phyloP scores from a whole-genome alignment of 1,140 invertebrate species.

The Diplogasteroides magnus region DNA sequence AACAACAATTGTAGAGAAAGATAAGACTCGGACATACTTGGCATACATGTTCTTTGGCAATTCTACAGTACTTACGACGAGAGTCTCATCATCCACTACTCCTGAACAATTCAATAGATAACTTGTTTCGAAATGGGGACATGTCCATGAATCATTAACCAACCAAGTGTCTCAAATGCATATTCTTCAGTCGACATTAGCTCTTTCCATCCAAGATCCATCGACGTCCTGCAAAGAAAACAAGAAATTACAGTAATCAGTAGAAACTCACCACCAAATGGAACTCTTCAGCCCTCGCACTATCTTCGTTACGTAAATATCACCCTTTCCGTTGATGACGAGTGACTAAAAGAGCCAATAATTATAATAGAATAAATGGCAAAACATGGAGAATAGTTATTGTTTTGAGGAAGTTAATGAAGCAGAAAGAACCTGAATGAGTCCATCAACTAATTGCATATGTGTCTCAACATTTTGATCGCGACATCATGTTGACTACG shows the following conservation, averaged over 20 bases:
- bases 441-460: conserved; percentile 50
- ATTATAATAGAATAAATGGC: neutral
- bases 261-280: conserved; percentile 41
- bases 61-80: conserved; percentile 38
- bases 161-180: conserved; percentile 27
- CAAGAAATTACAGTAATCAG: too few relatives aligned
- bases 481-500: too few relatives aligned
- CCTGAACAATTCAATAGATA: conserved; percentile 13
- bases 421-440: conserved; percentile 13
- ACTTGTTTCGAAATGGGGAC: neutral
- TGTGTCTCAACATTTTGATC: too few relatives aligned
- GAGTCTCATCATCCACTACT: conserved; percentile 38
- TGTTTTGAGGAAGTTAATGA: neutral
- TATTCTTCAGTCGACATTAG: conserved; percentile 39
- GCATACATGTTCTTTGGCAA: conserved; percentile 52
- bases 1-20: neutral
- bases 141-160: neutral
- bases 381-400: conserved; percentile 5
- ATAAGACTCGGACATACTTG: conserved; percentile 38
- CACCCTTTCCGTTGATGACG: conserved; percentile 39
- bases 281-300: conserved; percentile 37
- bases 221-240: conserved; percentile 20
- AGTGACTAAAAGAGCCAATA: conserved; percentile 11
- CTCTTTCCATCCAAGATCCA: conserved; percentile 48
- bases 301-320: conserved; percentile 47